Evolutionary conservation across 2,888 invertebrate species (phyloP), one percentile per base, ranked within the genome.

Genomic region (Xanthia togata): DNA sequence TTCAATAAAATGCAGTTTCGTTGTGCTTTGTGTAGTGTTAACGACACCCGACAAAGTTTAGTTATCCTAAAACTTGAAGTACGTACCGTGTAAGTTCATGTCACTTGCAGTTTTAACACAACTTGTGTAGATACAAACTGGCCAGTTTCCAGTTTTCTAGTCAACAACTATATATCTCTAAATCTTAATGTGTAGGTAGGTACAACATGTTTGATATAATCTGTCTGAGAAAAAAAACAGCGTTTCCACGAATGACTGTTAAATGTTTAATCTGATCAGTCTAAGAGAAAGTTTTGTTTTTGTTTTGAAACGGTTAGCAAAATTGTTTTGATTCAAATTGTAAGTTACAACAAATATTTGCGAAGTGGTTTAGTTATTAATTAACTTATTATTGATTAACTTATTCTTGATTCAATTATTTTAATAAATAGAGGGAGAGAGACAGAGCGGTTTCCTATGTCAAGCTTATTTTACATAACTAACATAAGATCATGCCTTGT

Each of bases 271-370:
- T 87, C 73, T 76, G 68, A 87, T 77, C 41, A 62, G 35, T 31
- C n/a, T 12, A 72, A 35, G 87, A 76, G 87, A 85, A 85, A 85
- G 85, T 81, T 70, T 41, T 70, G 55, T 76, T 78, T 76, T n/a
- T 60, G 69, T 77, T 79, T 67, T 65, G 38, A 47, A 82, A 78
- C 23, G 53, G 4, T 69, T 70, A n/a, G 35, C 57, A n/a, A 63
- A 62, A 20, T 64, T 63, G 12, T 57, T 73, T 60, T 8, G 17
- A 53, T 11, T 14, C 3, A 53, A 38, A 9, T 55, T 35, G 17
- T 69, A 14, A 69, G 26, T 38, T 14, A 17, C 14, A 62, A 60
- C 1, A 62, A 53, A 63, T 67, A 55, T 68, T 62, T 41, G 8
- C 55, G 5, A 20, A 55, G 31, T 6, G 53, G 2, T 67, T 55